Evolutionary conservation across 2,888 invertebrate species (phyloP), one percentile per base, ranked within the genome.

Genomic region (Epistrophella euchroma): DNA sequence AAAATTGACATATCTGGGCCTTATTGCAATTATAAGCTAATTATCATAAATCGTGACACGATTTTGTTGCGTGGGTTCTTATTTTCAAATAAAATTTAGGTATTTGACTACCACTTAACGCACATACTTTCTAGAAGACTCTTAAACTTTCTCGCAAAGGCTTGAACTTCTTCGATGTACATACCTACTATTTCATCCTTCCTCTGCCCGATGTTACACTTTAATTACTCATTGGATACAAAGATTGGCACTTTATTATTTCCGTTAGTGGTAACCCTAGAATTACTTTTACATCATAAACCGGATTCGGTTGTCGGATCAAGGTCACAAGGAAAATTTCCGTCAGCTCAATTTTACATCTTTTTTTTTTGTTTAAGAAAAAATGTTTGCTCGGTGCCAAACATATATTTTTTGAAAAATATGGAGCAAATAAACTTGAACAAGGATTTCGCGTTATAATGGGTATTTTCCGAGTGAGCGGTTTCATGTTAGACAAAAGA

Each of bases 331-430:
- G 19, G 25, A 68, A 78, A 64, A 70, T 70, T 32, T 50, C 58
- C 32, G 35, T 35, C 64, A 45, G 13, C 52, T 52, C 9, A 22
- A 52, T 56, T 40, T 73, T 11, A 6, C 19, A 32, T 32, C 10
- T 7, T 17, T 13, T 35, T 19, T 40, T 35, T 72, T 40, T 47
- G 0, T 15, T 19, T 2, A 13, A 52, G n/a, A 22, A 2, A n/a
- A 64, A 40, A 28, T 47, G 55, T 45, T 60, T 68, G 32, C 50
- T 60, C 62, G n/a, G 52, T 28, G 58, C 11, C 52, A 22, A 73
- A 22, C 62, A 83, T 78, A 83, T 68, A 60, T 68, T 52, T 78
- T 62, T 77, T 68, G 73, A 45, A 73, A 73, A 83, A 73, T 66
- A 32, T 72, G 50, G 15, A 82, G 15, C 40, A 66, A 64, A 70